Base-by-base conservation (phyloP, 1,140 invertebrate genomes). In the Neotoxoptera formosana region DNA sequence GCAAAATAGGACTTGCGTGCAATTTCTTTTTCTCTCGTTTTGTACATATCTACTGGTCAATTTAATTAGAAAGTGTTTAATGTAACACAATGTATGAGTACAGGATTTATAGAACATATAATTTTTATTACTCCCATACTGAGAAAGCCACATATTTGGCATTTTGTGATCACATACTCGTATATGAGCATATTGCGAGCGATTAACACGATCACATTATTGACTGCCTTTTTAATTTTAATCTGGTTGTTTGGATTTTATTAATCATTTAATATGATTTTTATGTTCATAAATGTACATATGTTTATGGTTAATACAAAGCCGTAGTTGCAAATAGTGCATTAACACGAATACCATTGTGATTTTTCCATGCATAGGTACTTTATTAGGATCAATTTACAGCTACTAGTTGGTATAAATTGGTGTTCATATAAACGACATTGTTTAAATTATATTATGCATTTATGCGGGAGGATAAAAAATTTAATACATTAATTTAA, bases 11-110 rank as follows among this genome's bases (percentile, higher is more conserved):
- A 41, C 53, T 90, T 23, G 36, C 41, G 20, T 45, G 34, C 34
- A 93, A 36, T 93, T 93, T 86, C 91, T 53, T 86, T 86, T 53
- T 92, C 47, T 83, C 90, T 51, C 90, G 45, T 86, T 93, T 93
- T 51, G 91, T 36, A 41, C 76, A 56, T 56, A 90, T 76, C 30
- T 81, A 93, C 91, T 51, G 81, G 91, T 93, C 91, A 86, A 36
- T 93, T 93, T 93, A 84, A 84, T 93, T 93, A 86, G 91, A 93
- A 93, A 93, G 91, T 93, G 48, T 93, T 86, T 45, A 67, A 67
- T 60, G 23, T 36, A 23, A 60, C 41, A 60, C 23, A 41, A 36
- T 89, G 48, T 89, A 56, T 36, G 11, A 56, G 34, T 53, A 23
- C 88, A 45, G 20, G 36, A 90, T 30, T 67, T 60, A 60, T 41